Percentiles rank a stretch among this genome's conserved stretches.
phyloP scores from a whole-genome alignment of 2,113 vertebrate genomes.

The Pygoscelis antarcticus region DNA sequence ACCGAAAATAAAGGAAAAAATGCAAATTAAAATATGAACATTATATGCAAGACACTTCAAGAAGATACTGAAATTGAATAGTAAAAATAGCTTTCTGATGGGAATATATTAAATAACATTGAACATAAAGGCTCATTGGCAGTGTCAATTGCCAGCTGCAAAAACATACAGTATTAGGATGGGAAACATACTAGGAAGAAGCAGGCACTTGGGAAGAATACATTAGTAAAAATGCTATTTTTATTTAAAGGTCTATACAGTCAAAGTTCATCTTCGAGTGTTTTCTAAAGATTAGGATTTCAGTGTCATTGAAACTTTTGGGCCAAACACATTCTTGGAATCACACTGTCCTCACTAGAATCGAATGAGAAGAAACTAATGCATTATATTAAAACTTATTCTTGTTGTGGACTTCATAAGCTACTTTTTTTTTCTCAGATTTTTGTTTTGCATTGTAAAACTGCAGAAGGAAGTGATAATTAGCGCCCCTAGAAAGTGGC shows the following conservation, averaged over 20 bases:
- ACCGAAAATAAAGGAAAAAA: conserved; percentile 11
- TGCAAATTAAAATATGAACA: conserved; percentile 37
- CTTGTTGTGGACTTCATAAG: background rate
- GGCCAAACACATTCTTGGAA: background rate
- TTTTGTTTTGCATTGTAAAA: background rate
- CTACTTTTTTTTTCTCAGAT: background rate
- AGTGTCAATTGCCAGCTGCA: conserved; percentile 70
- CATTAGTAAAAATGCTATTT: conserved; percentile 49
- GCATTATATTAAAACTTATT: background rate
- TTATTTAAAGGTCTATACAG: conserved; percentile 53
- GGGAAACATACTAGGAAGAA: conserved; percentile 60
- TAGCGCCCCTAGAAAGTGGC: background rate
- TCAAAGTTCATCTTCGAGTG: conserved; percentile 50
- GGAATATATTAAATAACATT: conserved; percentile 63
- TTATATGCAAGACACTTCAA: conserved; percentile 33
- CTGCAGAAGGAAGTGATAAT: background rate
- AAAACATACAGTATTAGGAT: conserved; percentile 66
- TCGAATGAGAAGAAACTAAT: fast-evolving
- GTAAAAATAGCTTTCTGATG: conserved; percentile 70
- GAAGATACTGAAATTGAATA: conserved; percentile 40
- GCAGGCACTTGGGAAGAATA: conserved; percentile 59
- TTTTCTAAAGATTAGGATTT: conserved; percentile 10
- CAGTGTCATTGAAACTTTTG: background rate
- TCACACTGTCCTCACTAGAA: background rate
- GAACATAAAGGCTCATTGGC: conserved; percentile 62